Percentiles rank a stretch among this genome's conserved stretches.
phyloP scores from a whole-genome alignment of 2,888 invertebrate genomes.

The Xestia xanthographa region DNA sequence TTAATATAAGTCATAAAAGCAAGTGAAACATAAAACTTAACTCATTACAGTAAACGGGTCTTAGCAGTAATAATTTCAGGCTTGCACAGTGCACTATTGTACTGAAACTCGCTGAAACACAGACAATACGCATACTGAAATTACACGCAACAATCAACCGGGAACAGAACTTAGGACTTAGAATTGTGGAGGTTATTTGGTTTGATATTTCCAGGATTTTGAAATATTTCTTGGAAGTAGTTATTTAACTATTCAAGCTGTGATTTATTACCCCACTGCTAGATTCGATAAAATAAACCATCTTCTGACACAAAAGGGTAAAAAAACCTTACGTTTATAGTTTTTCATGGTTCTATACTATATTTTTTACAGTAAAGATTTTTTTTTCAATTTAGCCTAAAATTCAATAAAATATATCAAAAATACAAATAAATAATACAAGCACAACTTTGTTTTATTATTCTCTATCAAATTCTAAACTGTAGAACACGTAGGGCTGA shows the following conservation, averaged over 20 bases:
- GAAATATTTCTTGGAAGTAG: not conserved
- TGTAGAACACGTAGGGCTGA: not conserved
- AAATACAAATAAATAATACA: no score
- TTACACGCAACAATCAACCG: slow-evolving; percentile 22
- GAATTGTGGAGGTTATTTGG: not conserved
- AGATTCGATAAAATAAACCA: not conserved
- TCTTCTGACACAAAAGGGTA: not conserved
- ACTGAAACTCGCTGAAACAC: slow-evolving; percentile 30
- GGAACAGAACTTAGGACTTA: not conserved
- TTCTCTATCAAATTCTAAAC: not conserved
- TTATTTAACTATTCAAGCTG: not conserved
- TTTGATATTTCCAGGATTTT: not conserved
- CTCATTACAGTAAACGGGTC: slow-evolving; percentile 60
- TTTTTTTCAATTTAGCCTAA: not conserved
- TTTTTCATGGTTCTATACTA: not conserved
- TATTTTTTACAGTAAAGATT: not conserved
- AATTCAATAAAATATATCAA: no score
- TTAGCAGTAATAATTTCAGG: slow-evolving; percentile 52
- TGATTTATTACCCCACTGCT: not conserved
- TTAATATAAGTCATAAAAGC: slow-evolving; percentile 18
- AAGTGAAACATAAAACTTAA: slow-evolving; percentile 49
- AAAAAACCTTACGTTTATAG: no score
- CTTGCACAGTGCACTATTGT: slow-evolving; percentile 43
- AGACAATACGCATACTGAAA: slow-evolving; percentile 29
- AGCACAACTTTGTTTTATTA: not conserved